Evolutionary conservation across 2,888 invertebrate genomes (phyloP), one percentile per base, ranked within the genome.

Genomic region (Chaetogeoica ovagalla): DNA sequence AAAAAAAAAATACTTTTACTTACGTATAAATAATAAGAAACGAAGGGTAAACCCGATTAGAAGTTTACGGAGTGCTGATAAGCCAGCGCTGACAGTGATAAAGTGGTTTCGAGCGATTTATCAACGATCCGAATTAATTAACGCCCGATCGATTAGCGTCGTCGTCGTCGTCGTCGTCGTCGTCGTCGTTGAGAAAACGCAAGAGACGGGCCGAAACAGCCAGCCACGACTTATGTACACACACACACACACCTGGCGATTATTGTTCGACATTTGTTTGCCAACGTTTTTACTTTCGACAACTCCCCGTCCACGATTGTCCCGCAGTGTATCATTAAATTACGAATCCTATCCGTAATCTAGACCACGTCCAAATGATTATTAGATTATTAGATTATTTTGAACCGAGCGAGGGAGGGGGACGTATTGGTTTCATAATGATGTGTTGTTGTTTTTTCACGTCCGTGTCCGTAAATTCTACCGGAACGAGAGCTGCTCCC

Each of bases 51-150:
- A 79, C 71, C 23, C 70, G 79, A 79, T 79, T 77, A 77, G 77
- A 79, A 79, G 70, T 79, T 71, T 79, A 79, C 70, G 79, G 52
- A 55, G 68, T 68, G 62, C 62, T 79, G 79, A 79, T 79, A 79
- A 79, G 79, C 79, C 70, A 30, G 43, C 37, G 63, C 57, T 79
- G 79, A 79, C 79, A 79, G 79, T 79, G 79, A 79, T 79, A 79
- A 71, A 79, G 79, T 79, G 70, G 63, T 71, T 79, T 43, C 79
- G 30, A 79, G 79, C 71, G 79, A 79, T 79, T 79, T 79, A 79
- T 79, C 79, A 79, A 71, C 57, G 63, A 79, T 79, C 43, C 70
- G 71, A 79, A 79, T 79, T 79, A 79, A 79, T 79, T 79, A 79
- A 79, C 79, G 60, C 39, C 55, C 71, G 39, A 79, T 71, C 79